phyloP scores from a whole-genome alignment of 2,113 vertebrate genomes.

The Thunnus thynnus region DNA sequence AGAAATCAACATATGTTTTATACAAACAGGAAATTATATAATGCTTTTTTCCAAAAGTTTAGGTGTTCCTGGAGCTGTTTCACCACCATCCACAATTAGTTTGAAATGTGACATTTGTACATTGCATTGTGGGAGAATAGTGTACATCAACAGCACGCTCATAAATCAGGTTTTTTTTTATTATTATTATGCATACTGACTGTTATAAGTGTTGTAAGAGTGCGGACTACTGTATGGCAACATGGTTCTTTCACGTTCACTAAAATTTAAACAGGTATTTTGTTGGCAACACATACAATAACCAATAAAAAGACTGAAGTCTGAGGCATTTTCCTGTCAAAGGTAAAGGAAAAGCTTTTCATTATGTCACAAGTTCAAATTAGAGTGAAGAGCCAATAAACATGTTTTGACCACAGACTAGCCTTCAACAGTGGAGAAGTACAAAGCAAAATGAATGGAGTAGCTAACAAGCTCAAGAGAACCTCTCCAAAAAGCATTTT shows the following conservation, averaged over 20 bases:
- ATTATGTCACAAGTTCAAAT: neutral
- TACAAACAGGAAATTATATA: too few relatives aligned
- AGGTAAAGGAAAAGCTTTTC: constrained; percentile 18
- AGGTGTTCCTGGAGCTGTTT: too few relatives aligned
- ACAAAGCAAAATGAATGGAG: constrained; percentile 45
- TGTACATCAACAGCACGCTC: too few relatives aligned
- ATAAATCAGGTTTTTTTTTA: too few relatives aligned
- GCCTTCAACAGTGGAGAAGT: constrained; percentile 21
- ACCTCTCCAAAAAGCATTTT: constrained; percentile 37
- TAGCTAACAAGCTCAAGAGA: constrained; percentile 31
- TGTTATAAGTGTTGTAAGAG: too few relatives aligned
- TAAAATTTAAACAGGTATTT: neutral
- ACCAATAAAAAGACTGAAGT: constrained; percentile 1
- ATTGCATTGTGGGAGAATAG: too few relatives aligned
- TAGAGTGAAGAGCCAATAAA: constrained; percentile 8
- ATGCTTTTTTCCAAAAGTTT: too few relatives aligned
- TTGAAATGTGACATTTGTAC: too few relatives aligned
- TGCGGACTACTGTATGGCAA: too few relatives aligned
- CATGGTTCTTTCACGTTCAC: constrained; percentile 6
- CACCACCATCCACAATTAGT: too few relatives aligned
- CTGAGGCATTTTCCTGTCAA: neutral
- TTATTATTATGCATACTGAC: too few relatives aligned
- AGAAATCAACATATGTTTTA: too few relatives aligned
- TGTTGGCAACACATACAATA: neutral
- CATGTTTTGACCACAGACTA: constrained; percentile 14